A percentile compares a stretch with the other conserved stretches of the same genome.
Conservation (phyloP, 2,113 vertebrate genomes). For the Leiothrix lutea region DNA sequence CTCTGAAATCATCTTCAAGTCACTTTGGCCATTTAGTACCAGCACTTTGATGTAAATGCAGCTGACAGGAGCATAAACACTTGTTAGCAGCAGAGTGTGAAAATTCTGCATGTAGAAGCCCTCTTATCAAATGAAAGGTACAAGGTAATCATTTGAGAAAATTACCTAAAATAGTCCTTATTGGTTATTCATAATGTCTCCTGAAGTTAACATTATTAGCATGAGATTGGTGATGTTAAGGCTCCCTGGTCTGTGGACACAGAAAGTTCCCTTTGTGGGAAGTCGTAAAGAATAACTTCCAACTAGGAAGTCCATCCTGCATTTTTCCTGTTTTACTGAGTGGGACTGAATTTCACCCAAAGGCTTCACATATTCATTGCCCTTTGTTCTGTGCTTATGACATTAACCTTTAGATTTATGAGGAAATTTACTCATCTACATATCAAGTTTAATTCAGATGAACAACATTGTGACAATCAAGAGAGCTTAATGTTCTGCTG, state of each 20-base stretch:
- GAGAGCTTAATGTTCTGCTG: neutral
- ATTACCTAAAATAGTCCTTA: neutral
- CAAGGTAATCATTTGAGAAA: neutral
- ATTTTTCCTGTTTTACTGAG: neutral
- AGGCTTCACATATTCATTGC: neutral
- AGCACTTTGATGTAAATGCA: neutral
- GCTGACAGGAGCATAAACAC: neutral
- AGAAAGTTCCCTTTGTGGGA: neutral
- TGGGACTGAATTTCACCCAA: neutral
- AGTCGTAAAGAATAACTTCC: neutral
- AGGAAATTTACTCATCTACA: neutral
- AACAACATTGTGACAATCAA: neutral
- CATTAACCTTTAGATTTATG: neutral
- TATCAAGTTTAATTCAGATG: neutral
- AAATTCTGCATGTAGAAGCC: neutral
- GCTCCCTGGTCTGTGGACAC: neutral
- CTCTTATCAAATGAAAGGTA: neutral
- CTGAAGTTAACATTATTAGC: neutral
- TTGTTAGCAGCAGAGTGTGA: neutral
- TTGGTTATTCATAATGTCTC: neutral
- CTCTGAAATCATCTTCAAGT: neutral
- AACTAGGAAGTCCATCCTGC: neutral
- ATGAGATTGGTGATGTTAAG: neutral
- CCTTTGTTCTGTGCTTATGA: neutral
- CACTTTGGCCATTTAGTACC: neutral